phyloP scores from a whole-genome alignment of 1,140 invertebrate species.

The Dreissena polymorpha region DNA sequence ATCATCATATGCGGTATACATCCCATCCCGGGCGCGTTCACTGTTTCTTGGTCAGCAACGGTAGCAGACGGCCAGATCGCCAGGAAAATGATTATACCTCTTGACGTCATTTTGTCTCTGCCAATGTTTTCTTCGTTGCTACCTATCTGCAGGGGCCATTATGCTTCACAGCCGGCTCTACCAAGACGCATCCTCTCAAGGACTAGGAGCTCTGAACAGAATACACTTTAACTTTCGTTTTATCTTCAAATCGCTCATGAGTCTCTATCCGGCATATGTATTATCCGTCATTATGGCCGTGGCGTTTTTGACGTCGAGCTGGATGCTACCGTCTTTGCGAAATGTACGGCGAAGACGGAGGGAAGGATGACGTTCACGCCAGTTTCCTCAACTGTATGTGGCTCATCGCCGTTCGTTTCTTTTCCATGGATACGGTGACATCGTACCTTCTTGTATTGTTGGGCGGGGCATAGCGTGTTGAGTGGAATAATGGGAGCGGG shows the following conservation, averaged over 20 bases:
- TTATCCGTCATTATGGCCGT: slow-evolving; percentile 74
- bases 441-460: slow-evolving; percentile 78
- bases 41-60: slow-evolving; percentile 57
- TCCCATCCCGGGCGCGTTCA: slow-evolving; percentile 74
- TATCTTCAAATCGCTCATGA: slow-evolving; percentile 79
- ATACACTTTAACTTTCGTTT: slow-evolving; percentile 78
- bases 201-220: slow-evolving; percentile 78
- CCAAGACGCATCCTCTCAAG: slow-evolving; percentile 77
- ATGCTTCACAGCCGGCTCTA: slow-evolving; percentile 78
- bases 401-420: slow-evolving; percentile 79
- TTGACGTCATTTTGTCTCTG: slow-evolving; percentile 76
- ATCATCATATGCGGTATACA: slow-evolving; percentile 76
- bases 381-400: slow-evolving; percentile 78
- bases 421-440: slow-evolving; percentile 79
- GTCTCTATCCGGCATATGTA: slow-evolving; percentile 77
- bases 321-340: slow-evolving; percentile 77
- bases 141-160: slow-evolving; percentile 73
- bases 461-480: slow-evolving; percentile 76
- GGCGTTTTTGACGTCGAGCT: slow-evolving; percentile 74
- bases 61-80: slow-evolving; percentile 56
- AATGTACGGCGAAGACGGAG: slow-evolving; percentile 66
- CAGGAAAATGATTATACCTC: slow-evolving; percentile 53
- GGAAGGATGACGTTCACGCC: slow-evolving; percentile 60
- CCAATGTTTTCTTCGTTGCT: slow-evolving; percentile 78
- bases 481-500: slow-evolving; percentile 79